phyloP scores from a whole-genome alignment of 2,113 vertebrate species.

The Puntigrus tetrazona region DNA sequence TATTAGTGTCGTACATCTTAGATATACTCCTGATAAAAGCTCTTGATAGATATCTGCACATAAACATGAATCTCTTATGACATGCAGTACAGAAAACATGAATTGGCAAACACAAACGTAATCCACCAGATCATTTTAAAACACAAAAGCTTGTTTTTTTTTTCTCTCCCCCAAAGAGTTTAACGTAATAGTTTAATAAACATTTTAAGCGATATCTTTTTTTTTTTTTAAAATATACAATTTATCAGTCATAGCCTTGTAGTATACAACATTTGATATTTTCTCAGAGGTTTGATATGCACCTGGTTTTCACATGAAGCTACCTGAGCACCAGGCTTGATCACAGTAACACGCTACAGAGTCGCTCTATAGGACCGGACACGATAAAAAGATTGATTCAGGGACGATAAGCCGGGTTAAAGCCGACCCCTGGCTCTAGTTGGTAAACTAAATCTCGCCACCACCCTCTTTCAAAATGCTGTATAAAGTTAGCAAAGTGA shows the following conservation, averaged over 20 bases:
- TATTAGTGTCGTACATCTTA: slow-evolving; percentile 13
- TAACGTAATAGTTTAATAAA: background rate
- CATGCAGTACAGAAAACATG: slow-evolving; percentile 52
- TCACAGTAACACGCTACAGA: slow-evolving; percentile 45
- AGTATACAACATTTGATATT: slow-evolving; percentile 20
- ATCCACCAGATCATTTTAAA: slow-evolving; percentile 22
- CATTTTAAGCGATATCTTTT: background rate
- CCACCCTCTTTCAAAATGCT: slow-evolving; percentile 18
- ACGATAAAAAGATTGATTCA: background rate
- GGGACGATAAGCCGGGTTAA: slow-evolving; percentile 10
- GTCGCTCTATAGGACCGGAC: slow-evolving; percentile 6
- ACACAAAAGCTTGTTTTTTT: background rate
- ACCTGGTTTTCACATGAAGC: slow-evolving; percentile 31
- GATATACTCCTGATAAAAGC: slow-evolving; percentile 39
- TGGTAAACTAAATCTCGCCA: background rate
- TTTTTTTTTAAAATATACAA: background rate
- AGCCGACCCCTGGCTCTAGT: background rate
- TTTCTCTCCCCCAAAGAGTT: background rate
- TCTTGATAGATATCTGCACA: slow-evolving; percentile 37
- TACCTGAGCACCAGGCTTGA: slow-evolving; percentile 25
- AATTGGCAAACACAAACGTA: slow-evolving; percentile 39
- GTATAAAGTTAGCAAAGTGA: background rate
- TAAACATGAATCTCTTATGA: slow-evolving; percentile 28
- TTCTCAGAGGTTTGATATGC: slow-evolving; percentile 19
- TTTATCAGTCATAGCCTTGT: slow-evolving; percentile 32